Evolutionary conservation across 2,888 invertebrate genomes (phyloP).

Genomic region (Scelioninae gen. 1): DNA sequence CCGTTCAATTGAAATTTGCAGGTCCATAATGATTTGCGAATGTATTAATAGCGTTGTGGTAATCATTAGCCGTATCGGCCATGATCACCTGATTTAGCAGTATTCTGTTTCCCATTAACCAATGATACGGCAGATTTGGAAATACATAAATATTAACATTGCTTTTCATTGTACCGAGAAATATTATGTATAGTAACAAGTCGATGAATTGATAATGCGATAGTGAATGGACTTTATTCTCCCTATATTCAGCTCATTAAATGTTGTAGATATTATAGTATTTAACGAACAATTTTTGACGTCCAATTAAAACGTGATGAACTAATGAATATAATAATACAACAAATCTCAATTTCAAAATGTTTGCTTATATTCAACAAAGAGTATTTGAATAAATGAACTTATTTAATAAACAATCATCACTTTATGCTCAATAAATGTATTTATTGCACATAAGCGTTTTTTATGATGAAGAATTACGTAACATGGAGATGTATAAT

Average conservation of each 20-base stretch:
- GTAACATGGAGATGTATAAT: too few species aligned
- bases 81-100: constrained; percentile 76
- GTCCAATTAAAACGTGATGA: constrained; percentile 27
- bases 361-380: constrained; percentile 1
- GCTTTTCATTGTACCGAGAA: constrained; percentile 64
- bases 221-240: constrained; percentile 24
- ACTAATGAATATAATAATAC: constrained; percentile 10
- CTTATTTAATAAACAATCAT: too few species aligned
- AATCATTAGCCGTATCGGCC: constrained; percentile 73
- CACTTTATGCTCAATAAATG: too few species aligned
- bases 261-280: constrained; percentile 13
- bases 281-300: constrained; percentile 20
- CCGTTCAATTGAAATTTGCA: constrained; percentile 30
- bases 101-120: constrained; percentile 68
- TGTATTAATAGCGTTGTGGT: constrained; percentile 52
- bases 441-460: too few species aligned
- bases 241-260: constrained; percentile 26
- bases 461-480: too few species aligned
- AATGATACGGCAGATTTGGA: constrained; percentile 58
- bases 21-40: constrained; percentile 35
- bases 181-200: constrained; percentile 51
- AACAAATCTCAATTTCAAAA: not conserved
- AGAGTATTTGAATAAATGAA: too few species aligned
- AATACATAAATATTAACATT: constrained; percentile 73
- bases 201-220: constrained; percentile 43